Base-by-base conservation (phyloP, 2,797 vertebrate genomes). In the Pelochelys cantorii region DNA sequence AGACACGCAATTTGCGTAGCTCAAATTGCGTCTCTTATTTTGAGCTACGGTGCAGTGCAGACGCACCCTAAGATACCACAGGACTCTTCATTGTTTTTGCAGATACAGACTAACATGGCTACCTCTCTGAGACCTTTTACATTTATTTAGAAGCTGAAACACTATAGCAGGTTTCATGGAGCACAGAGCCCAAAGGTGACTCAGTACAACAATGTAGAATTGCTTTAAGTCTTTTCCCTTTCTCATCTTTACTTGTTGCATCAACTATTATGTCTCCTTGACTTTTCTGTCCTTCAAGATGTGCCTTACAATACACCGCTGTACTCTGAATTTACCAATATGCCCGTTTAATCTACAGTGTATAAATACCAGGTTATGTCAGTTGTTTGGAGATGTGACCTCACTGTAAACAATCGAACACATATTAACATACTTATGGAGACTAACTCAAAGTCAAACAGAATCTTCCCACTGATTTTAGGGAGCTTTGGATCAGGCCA, bases 331-430 rank as follows among this genome's bases (percentile, higher is more conserved):
- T 7, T 86, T 59, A 59, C 5, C 29, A 34, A 55, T 60, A 75
- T 25, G 27, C 27, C 34, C 29, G n/a, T 37, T 27, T 55, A 59
- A 75, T 85, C 74, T 29, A 55, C 90, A 91, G 79, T 1, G 60
- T 42, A 85, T 89, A 95, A 94, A 79, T 55, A 37, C 15, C 5
- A 88, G 83, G 80, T 83, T 25, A 1, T 9, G 81, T 78, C 71
- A 79, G n/a, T 59, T 77, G 82, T 84, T 85, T 78, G 87, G 68
- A 88, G 23, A 59, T 65, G n/a, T 93, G 91, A 94, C 90, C 87
- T 92, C 57, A 80, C 5, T 2, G 29, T 27, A 91, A 68, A 55
- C 62, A 86, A 83, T 13, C 15, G 42, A 42, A 68, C 23, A 52
- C 13, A 78, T 15, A 75, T 53, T 29, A 53, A 59, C 54, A 81